Evolutionary conservation across 2,888 invertebrate species (phyloP).

Genomic region (Campoletis raptor): DNA sequence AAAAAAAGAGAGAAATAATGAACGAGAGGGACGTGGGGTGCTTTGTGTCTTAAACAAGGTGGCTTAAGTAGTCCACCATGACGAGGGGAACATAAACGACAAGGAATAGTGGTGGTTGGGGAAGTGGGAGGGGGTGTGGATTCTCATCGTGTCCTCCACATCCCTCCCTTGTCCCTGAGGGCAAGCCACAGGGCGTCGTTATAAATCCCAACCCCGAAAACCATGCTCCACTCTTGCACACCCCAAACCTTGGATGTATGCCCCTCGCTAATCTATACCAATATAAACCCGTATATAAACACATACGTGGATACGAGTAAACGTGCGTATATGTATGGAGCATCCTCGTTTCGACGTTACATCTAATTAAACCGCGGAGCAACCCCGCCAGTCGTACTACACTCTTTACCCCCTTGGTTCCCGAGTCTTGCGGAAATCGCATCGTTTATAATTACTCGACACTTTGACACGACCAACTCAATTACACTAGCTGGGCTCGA

Average conservation of each 20-base stretch:
- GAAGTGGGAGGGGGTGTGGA: constrained; percentile 9
- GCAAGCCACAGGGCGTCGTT: constrained; percentile 61
- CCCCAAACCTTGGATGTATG: constrained; percentile 53
- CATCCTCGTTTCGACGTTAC: constrained; percentile 64
- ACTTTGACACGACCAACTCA: constrained; percentile 73
- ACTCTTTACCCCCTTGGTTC: constrained; percentile 28
- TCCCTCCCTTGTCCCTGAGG: constrained; percentile 33
- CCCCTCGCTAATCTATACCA: constrained; percentile 40
- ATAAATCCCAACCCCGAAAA: constrained; percentile 62
- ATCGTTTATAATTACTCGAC: constrained; percentile 73
- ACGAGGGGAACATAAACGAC: constrained; percentile 25
- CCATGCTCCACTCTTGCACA: constrained; percentile 22
- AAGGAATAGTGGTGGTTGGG: background rate
- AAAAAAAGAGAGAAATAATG: background rate
- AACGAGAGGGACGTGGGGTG: background rate
- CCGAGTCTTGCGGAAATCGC: constrained; percentile 66
- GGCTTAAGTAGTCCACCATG: background rate
- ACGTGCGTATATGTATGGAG: constrained; percentile 20
- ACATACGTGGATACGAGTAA: background rate
- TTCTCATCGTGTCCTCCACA: constrained; percentile 47
- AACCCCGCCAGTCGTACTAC: constrained; percentile 34
- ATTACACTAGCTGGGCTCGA: constrained; percentile 64
- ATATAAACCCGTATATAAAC: constrained; percentile 26
- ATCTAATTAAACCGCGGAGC: constrained; percentile 70
- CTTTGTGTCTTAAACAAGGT: constrained; percentile 10